Base-by-base conservation (phyloP, 1,140 invertebrate species). In the Microvelia longipes region DNA sequence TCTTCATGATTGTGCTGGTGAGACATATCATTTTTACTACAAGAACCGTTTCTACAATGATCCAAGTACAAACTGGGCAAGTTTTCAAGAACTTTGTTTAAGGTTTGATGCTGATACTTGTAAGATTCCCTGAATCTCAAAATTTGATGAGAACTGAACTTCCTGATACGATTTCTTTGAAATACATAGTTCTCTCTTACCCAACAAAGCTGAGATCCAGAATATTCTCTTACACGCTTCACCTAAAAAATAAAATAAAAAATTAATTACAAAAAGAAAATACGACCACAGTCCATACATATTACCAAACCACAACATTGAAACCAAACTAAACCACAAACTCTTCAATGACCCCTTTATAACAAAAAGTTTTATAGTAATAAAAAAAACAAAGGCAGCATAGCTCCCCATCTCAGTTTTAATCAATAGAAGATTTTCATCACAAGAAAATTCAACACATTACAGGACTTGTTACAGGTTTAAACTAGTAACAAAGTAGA, bases 121-220 rank as follows among this genome's bases (percentile, higher is more conserved):
- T 94, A 96, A 2, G 91, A 92, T 79, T 96, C 93, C 5, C 93
- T 85, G 1, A 96, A 81, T 65, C 91, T 84, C 19, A 95, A 80
- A 35, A 96, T 87, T 78, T 97, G 94, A 76, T 94, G 90, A 0
- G 91, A 87, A 78, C 92, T 94, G 81, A 96, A 98, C 78, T 97
- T 96, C 19, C 93, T 84, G 68, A 97, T 94, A 76, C 94, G 89
- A 77, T 95, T 91, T 19, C 94, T 85, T 81, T 97, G 94, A 84
- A 93, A 93, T 75, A 96, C 89, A 80, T 97, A 97, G 78, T 94
- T 95, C 77, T 96, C 93, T 67, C 93, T 85, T 67, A 97, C 90
- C 87, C 92, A 92, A 77, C 93, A 92, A 72, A 98, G 82, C 79
- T 96, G 93, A 71, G 86, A 85, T 1, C 89, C 90, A 11, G 92